Conservation (phyloP, 2,888 invertebrate species). For the Sphaerophoria taeniata region DNA sequence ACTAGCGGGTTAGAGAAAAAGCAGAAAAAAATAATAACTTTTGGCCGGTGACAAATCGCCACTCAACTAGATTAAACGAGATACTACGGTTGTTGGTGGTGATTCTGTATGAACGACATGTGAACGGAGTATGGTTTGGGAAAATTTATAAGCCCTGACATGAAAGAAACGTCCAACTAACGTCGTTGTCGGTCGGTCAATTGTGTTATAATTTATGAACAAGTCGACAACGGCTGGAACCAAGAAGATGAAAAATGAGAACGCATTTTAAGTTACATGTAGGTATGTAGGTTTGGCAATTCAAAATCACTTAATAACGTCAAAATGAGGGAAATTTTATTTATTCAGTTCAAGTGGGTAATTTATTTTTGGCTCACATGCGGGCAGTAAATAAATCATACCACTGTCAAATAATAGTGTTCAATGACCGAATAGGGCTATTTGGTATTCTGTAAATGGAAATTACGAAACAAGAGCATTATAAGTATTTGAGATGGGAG, state of each 20-base stretch:
- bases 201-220: conserved; percentile 69
- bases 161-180: conserved; percentile 35
- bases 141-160: conserved; percentile 65
- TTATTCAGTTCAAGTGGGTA: conserved; percentile 65
- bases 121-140: conserved; percentile 3
- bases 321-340: conserved; percentile 55
- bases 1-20: conserved; percentile 34
- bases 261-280: conserved; percentile 54
- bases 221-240: conserved; percentile 39
- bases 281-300: conserved; percentile 33
- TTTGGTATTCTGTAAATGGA: conserved; percentile 51
- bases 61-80: conserved; percentile 81
- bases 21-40: conserved; percentile 35
- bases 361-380: conserved; percentile 44
- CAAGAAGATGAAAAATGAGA: conserved; percentile 62
- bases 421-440: conserved; percentile 43
- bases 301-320: conserved; percentile 69
- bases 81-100: conserved; percentile 38
- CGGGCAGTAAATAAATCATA: conserved; percentile 61
- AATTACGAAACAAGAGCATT: conserved; percentile 41
- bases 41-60: conserved; percentile 80
- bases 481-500: conserved; percentile 20
- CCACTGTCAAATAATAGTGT: conserved; percentile 34
- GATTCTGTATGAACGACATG: conserved; percentile 18
- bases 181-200: conserved; percentile 54